Conservation (phyloP, 2,888 invertebrate species). For the Calephelis perditalis region DNA sequence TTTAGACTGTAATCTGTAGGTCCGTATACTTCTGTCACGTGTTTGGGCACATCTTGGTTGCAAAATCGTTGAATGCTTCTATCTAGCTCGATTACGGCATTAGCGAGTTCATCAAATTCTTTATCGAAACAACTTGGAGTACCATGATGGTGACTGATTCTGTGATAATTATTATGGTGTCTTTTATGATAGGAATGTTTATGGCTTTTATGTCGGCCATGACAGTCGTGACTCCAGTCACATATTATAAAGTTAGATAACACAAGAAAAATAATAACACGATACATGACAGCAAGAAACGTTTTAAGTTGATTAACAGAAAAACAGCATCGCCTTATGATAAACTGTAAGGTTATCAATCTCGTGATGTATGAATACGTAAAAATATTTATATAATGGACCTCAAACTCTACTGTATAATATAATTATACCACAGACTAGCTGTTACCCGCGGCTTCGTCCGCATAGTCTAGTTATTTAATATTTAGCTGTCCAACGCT, state of each 20-base stretch:
- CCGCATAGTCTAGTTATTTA: no score
- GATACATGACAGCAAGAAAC: constrained; percentile 1
- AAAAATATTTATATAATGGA: no score
- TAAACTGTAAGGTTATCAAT: neutral
- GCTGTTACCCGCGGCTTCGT: no score
- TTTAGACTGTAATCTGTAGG: constrained; percentile 1
- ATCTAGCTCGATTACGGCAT: neutral
- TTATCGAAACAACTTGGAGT: neutral
- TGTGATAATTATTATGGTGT: neutral
- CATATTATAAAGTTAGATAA: neutral
- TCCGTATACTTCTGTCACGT: neutral
- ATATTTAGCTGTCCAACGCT: no score
- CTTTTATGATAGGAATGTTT: neutral
- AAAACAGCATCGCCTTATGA: neutral
- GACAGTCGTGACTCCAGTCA: neutral
- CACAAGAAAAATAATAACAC: neutral
- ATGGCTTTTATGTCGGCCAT: neutral
- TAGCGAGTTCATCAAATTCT: neutral
- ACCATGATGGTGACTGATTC: neutral
- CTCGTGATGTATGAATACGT: no score
- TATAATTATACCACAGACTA: no score
- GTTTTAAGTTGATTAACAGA: neutral
- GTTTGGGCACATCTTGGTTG: neutral
- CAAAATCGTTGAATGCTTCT: neutral
- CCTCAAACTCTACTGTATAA: no score